A percentile compares a stretch with the other conserved stretches of the same genome.
These are phyloP conservation scores for Physella acuta DNA, from an alignment of 1,140 invertebrate species.

Conservation along the genomic window DNA sequence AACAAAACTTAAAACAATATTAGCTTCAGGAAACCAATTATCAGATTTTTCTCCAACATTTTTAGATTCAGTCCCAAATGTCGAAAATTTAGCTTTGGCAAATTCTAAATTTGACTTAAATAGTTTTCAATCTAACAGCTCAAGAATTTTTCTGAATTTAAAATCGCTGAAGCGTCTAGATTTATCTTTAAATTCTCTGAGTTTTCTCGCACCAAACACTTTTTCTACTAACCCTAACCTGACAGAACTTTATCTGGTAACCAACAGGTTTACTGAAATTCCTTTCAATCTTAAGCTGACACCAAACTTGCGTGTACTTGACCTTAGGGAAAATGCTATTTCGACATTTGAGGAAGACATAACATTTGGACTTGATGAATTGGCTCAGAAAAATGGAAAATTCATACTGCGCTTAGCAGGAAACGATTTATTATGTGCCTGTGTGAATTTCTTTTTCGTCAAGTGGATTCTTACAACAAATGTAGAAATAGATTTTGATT, in stretches of 20 bases:
- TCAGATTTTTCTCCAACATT: neutral
- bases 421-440: slow-evolving; percentile 11
- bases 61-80: neutral
- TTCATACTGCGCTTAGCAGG: neutral
- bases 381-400: neutral
- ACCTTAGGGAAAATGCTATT: slow-evolving; percentile 3
- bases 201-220: neutral
- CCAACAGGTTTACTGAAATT: slow-evolving; percentile 5
- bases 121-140: neutral
- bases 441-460: slow-evolving; percentile 1
- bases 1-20: neutral
- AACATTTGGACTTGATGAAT: neutral
- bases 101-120: neutral
- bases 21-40: slow-evolving; percentile 3
- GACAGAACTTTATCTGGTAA: neutral
- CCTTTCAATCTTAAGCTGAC: slow-evolving; percentile 4
- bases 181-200: neutral
- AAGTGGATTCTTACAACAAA: no score
- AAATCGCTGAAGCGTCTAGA: neutral
- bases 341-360: neutral
- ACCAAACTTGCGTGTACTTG: neutral
- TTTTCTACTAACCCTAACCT: neutral
- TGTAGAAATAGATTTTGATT: no score
- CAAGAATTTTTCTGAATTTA: neutral
- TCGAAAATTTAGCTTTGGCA: neutral